These are phyloP conservation scores for Sebastes hubbsi DNA, from an alignment of 2,797 vertebrate species.

Conservation along the genomic window DNA sequence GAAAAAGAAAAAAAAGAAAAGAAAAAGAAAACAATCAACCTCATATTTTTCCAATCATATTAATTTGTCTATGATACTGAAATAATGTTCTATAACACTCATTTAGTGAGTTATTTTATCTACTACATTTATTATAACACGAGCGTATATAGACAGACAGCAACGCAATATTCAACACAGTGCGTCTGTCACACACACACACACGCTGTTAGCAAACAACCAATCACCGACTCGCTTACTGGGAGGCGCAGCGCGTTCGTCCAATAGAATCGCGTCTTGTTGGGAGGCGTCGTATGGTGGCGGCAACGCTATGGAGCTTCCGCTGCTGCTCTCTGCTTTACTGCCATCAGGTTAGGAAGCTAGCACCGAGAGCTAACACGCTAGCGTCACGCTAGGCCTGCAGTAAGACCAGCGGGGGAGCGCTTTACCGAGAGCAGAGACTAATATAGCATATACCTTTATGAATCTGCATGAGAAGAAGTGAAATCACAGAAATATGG, in stretches of 20 bases:
- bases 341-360: constrained; percentile 73
- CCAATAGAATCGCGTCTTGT: constrained; percentile 56
- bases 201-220: constrained; percentile 26
- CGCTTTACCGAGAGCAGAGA: constrained; percentile 27
- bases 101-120: no score
- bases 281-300: constrained; percentile 62
- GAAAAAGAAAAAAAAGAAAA: no score
- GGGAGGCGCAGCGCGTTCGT: fast-evolving
- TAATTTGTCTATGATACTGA: no score
- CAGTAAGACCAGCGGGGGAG: constrained; percentile 47
- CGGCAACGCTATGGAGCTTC: constrained; percentile 82
- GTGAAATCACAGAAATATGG: constrained; percentile 78
- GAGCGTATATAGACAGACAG: background rate
- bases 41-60: no score
- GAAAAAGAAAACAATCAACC: no score
- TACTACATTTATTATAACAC: background rate
- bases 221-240: constrained; percentile 50
- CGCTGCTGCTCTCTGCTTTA: constrained; percentile 70
- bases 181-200: constrained; percentile 28
- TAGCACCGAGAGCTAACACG: constrained; percentile 71
- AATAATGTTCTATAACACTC: no score
- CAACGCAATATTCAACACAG: constrained; percentile 19
- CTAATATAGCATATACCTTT: constrained; percentile 15
- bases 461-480: constrained; percentile 77
- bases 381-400: constrained; percentile 74